A percentile compares a stretch with the other conserved stretches of the same genome.
These are phyloP conservation scores for Andrena trimmerana DNA, from an alignment of 2,888 invertebrate genomes.

Conservation along the genomic window DNA sequence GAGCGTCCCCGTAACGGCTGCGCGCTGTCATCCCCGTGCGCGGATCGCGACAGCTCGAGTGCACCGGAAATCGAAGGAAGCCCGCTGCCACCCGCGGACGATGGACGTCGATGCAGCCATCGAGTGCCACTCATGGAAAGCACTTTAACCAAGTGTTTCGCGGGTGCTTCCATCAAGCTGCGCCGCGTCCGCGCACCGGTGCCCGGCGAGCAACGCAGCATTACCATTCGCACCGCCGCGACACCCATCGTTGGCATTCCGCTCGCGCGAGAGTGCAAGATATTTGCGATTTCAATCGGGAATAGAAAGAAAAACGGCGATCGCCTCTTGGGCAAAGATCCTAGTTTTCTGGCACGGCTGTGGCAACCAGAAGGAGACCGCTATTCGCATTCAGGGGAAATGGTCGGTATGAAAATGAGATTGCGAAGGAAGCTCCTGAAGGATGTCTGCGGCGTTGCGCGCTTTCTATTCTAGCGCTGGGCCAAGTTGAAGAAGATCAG, in stretches of 20 bases:
- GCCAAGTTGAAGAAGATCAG: slow-evolving; percentile 37
- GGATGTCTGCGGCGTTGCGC: background rate
- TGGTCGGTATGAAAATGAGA: slow-evolving; percentile 13
- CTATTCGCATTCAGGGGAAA: slow-evolving; percentile 13
- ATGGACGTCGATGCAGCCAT: slow-evolving; percentile 18
- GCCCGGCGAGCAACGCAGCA: background rate
- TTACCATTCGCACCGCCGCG: background rate
- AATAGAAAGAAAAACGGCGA: slow-evolving; percentile 24
- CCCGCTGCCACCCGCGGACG: slow-evolving; percentile 18
- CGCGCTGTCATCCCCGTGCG: slow-evolving; percentile 31
- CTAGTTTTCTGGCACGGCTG: background rate
- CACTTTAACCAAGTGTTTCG: background rate
- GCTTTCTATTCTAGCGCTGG: background rate
- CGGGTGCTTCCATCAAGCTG: slow-evolving; percentile 6
- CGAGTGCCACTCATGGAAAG: slow-evolving; percentile 9
- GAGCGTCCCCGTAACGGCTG: slow-evolving; percentile 36
- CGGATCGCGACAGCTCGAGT: slow-evolving; percentile 41
- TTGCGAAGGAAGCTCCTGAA: slow-evolving; percentile 13
- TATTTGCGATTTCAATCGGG: slow-evolving; percentile 28
- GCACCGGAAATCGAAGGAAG: slow-evolving; percentile 51
- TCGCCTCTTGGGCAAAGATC: slow-evolving; percentile 6
- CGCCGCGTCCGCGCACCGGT: background rate
- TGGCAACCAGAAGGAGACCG: background rate
- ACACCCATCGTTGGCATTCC: slow-evolving; percentile 20
- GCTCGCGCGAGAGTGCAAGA: background rate